These are phyloP conservation scores for Adoxophyes honmai DNA, from an alignment of 1,140 invertebrate species.

Conservation along the genomic window DNA sequence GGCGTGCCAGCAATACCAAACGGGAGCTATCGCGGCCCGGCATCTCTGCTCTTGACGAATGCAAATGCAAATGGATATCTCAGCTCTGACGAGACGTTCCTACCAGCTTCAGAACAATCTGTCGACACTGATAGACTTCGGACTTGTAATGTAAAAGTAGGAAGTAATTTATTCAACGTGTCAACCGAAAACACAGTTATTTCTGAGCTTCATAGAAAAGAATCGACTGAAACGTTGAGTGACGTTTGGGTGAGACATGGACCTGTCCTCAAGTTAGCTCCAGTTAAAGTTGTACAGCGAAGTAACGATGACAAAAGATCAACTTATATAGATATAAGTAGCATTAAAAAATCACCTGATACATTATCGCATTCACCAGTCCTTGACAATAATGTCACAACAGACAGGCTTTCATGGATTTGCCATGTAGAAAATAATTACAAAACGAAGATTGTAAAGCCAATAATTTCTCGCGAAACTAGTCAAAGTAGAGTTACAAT, in stretches of 20 bases:
- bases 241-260: not conserved
- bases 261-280: not conserved
- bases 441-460: not conserved
- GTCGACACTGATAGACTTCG: not conserved
- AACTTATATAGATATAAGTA: not conserved
- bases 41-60: constrained; percentile 53
- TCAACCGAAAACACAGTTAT: not conserved
- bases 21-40: constrained; percentile 44
- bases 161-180: not conserved
- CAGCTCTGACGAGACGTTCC: constrained; percentile 27
- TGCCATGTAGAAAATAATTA: not conserved
- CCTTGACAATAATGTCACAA: not conserved
- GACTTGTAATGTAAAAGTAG: not conserved
- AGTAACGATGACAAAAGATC: not conserved
- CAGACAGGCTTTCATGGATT: not conserved
- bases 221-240: not conserved
- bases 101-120: constrained; percentile 28
- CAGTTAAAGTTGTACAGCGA: not conserved
- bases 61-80: constrained; percentile 43
- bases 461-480: not conserved
- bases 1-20: constrained; percentile 58
- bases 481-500: constrained; percentile 22
- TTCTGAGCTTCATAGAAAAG: not conserved
- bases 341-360: not conserved
- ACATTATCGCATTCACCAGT: not conserved